phyloP scores from a whole-genome alignment of 2,113 vertebrate genomes.

The Brevimyrus niger region DNA sequence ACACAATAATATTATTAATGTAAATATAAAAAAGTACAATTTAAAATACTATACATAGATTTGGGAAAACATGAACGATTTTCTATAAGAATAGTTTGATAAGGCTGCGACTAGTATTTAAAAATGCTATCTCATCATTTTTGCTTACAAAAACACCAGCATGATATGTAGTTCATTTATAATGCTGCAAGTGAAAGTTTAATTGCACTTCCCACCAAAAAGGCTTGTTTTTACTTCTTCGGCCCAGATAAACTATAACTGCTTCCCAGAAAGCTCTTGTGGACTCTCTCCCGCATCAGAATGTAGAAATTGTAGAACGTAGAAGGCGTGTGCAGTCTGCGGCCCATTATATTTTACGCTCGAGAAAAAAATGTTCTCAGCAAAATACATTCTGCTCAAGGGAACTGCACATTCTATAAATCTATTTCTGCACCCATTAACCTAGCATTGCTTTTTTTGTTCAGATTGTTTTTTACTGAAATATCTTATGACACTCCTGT shows the following conservation, averaged over 20 bases:
- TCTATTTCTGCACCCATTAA: background rate
- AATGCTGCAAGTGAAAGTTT: background rate
- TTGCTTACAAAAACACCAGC: background rate
- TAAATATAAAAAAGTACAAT: no score
- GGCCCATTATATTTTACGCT: background rate
- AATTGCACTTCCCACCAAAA: background rate
- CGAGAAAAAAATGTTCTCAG: background rate
- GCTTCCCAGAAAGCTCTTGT: background rate
- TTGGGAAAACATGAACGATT: no score
- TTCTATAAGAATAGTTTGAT: no score
- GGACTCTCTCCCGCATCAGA: background rate
- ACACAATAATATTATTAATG: no score
- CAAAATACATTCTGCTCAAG: background rate
- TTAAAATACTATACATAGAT: no score
- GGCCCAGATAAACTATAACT: background rate
- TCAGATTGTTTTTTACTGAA: background rate
- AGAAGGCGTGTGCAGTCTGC: background rate
- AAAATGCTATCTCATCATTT: background rate
- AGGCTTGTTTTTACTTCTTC: background rate
- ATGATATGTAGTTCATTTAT: background rate
- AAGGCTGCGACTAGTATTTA: background rate
- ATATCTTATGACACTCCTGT: background rate
- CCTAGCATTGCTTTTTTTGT: background rate
- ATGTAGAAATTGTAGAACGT: background rate
- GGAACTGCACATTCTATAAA: background rate